Evolutionary conservation across 2,113 vertebrate genomes (phyloP).

Genomic region (Athene noctua): DNA sequence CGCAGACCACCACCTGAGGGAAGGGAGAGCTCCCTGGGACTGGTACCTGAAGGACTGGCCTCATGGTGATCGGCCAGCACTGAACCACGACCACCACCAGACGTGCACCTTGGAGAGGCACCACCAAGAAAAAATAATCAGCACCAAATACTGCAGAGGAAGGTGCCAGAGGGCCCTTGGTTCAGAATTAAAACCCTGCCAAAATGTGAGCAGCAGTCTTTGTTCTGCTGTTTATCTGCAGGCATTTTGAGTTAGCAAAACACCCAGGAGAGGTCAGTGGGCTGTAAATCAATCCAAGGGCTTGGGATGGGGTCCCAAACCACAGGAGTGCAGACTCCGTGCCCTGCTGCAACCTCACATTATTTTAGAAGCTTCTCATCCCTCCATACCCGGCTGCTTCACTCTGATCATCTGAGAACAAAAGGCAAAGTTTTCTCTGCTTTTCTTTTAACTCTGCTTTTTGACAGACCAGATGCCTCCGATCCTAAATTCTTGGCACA

Average conservation of each 20-base stretch:
- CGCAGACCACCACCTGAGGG: neutral
- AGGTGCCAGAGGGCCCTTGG: rapidly evolving
- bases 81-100: rapidly evolving
- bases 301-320: neutral
- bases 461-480: neutral
- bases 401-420: neutral
- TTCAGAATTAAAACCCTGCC: neutral
- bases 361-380: neutral
- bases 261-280: neutral
- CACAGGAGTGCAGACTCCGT: rapidly evolving
- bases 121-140: neutral
- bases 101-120: neutral
- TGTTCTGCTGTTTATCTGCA: neutral
- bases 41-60: rapidly evolving
- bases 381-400: neutral
- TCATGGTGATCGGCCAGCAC: rapidly evolving
- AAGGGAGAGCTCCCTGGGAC: neutral
- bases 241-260: neutral
- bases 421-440: neutral
- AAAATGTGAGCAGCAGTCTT: neutral
- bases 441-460: neutral
- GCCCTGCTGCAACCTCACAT: neutral
- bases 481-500: neutral
- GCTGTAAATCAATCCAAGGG: neutral
- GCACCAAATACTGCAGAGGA: neutral